Evolutionary conservation across 2,113 vertebrate genomes (phyloP), one percentile per base, ranked within the genome.

Genomic region (Ahaetulla prasina): DNA sequence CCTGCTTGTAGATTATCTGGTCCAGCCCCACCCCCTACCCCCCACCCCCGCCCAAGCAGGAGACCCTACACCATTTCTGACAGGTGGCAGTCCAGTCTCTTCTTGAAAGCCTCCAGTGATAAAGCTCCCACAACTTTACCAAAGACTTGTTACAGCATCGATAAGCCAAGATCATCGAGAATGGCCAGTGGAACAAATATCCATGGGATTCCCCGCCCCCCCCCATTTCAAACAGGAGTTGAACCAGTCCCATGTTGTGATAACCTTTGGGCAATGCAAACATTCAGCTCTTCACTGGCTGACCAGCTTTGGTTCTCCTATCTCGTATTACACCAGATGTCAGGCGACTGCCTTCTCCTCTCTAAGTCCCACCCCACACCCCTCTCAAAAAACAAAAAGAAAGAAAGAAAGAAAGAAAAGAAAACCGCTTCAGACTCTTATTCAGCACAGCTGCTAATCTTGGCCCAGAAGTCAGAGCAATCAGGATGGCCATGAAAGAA

Each of bases 371-470:
- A 18, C 63, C 52, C 86, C 53, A 27, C 52, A 45, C 25, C 49
- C 92, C 43, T 90, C 74, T 93, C 92, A 89, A 93, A 92, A 92
- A n/a, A n/a, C n/a, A n/a, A n/a, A n/a, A n/a, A n/a, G n/a, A n/a
- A n/a, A n/a, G n/a, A n/a, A n/a, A n/a, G n/a, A n/a, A n/a, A n/a
- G n/a, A 94, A 93, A 23, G 3, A 30, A 60, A 30, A 60, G 25
- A 60, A 63, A 63, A n/a, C 10, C 57, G 91, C 92, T 95, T 95
- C 92, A 93, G 92, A 92, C 90, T 95, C 90, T 96, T 95, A 95
- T 96, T 95, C 95, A 91, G 85, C 55, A 89, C 52, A 93, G 95
- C 93, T 96, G 95, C 96, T 97, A 95, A 95, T 96, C 95, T 96
- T 89, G 91, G 87, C 87, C 80, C 91, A 95, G 94, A 47, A 89